Percentiles rank a stretch among this genome's conserved stretches.
Conservation (phyloP, 1,140 invertebrate species). For the Drosophila bipectinata region DNA sequence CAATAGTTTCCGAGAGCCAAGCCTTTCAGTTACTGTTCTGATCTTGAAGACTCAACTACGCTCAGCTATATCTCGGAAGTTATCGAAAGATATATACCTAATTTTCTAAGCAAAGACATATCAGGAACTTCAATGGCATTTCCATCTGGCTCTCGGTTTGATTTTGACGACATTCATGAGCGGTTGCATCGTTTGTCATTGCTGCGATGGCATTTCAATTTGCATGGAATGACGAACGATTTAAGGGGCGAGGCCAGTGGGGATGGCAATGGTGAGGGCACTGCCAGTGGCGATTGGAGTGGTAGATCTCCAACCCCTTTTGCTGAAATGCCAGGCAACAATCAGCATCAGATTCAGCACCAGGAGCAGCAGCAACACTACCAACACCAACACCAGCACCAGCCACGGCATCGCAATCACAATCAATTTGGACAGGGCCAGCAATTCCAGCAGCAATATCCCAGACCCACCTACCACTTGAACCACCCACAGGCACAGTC, state of each 20-base stretch:
- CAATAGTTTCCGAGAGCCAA: neutral
- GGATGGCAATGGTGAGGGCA: neutral
- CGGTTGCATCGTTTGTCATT: conserved; percentile 50
- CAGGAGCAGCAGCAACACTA: conserved; percentile 13
- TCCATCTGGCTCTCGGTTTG: conserved; percentile 16
- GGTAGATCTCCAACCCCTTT: neutral
- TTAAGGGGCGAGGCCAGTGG: conserved; percentile 8
- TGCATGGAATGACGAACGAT: conserved; percentile 34
- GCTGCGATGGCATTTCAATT: conserved; percentile 65
- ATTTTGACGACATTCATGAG: conserved; percentile 32
- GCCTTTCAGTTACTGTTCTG: conserved; percentile 24
- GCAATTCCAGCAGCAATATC: conserved; percentile 10
- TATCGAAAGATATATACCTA: neutral
- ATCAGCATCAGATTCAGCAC: conserved; percentile 14
- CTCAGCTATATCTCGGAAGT: neutral
- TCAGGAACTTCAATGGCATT: conserved; percentile 22
- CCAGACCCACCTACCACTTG: neutral
- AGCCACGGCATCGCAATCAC: conserved; percentile 29
- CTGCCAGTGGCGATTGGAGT: neutral
- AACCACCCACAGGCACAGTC: neutral
- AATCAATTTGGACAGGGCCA: conserved; percentile 51
- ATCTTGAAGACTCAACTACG: conserved; percentile 30
- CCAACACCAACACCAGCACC: conserved; percentile 5
- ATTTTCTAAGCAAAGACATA: neutral
- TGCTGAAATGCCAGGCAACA: conserved; percentile 19